These are phyloP conservation scores for Acanthurus lineatus DNA, from an alignment of 2,797 vertebrate genomes.

Conservation along the genomic window DNA sequence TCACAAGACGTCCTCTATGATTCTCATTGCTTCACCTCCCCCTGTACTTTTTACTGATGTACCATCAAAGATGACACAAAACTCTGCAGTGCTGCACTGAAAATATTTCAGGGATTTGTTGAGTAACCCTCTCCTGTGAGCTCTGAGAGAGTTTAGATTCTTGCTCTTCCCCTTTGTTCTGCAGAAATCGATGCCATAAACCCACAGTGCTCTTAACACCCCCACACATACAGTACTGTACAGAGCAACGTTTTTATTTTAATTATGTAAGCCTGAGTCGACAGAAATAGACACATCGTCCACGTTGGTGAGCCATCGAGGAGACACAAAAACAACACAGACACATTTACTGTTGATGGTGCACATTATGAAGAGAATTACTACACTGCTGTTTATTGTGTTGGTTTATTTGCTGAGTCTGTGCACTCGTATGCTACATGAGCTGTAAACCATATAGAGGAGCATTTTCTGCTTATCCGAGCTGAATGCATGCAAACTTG, in stretches of 20 bases:
- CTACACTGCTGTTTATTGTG: slow-evolving; percentile 43
- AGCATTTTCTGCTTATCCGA: slow-evolving; percentile 47
- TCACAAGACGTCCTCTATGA: background rate
- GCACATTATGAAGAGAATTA: slow-evolving; percentile 48
- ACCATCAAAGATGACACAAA: background rate
- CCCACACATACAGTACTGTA: slow-evolving; percentile 56
- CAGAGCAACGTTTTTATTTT: slow-evolving; percentile 61
- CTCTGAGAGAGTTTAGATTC: slow-evolving; percentile 59
- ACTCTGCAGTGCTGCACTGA: background rate
- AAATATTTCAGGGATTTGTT: slow-evolving; percentile 46
- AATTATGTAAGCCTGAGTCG: slow-evolving; percentile 77
- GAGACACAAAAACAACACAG: slow-evolving; percentile 5
- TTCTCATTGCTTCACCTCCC: background rate
- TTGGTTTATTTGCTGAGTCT: slow-evolving; percentile 41
- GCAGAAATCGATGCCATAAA: slow-evolving; percentile 71
- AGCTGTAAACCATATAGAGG: slow-evolving; percentile 50
- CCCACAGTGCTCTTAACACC: slow-evolving; percentile 63
- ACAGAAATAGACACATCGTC: slow-evolving; percentile 72
- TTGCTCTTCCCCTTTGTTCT: slow-evolving; percentile 60
- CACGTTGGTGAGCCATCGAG: slow-evolving; percentile 51
- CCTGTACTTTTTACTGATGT: background rate
- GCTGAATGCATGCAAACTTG: slow-evolving; percentile 20
- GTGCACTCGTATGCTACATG: slow-evolving; percentile 34
- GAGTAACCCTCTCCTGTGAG: slow-evolving; percentile 58
- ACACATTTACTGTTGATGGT: slow-evolving; percentile 53